Evolutionary conservation across 2,797 vertebrate genomes (phyloP).

Genomic region (Spheniscus humboldti): DNA sequence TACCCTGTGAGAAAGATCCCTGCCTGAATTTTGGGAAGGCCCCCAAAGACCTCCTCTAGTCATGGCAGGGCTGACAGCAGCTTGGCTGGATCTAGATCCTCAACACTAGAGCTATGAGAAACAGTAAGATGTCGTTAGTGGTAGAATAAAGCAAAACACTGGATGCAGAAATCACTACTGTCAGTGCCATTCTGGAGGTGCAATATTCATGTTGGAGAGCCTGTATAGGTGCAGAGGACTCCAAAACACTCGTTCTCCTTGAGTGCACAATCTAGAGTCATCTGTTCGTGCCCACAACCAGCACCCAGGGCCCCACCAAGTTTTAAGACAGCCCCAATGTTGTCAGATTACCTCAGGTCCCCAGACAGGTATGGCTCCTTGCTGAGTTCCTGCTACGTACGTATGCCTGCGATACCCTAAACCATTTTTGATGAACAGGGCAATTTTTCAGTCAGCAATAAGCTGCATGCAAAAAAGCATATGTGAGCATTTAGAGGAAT

Average conservation of each 20-base stretch:
- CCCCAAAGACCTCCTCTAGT: not conserved
- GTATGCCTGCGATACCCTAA: not conserved
- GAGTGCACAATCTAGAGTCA: not conserved
- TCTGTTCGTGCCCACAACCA: not conserved
- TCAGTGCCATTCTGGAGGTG: not conserved
- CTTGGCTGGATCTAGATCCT: not conserved
- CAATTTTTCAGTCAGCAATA: not conserved
- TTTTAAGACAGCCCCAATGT: not conserved
- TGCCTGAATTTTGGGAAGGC: not conserved
- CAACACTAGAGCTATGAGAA: not conserved
- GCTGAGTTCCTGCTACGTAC: not conserved
- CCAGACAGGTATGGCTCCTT: not conserved
- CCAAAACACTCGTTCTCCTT: not conserved
- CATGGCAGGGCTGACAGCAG: not conserved
- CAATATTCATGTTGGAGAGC: not conserved
- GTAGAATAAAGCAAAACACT: not conserved
- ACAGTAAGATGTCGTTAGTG: not conserved
- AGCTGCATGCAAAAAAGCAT: not conserved
- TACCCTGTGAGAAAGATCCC: not conserved
- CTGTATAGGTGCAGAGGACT: not conserved
- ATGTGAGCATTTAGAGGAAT: not conserved
- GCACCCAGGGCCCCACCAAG: not conserved
- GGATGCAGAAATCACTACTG: not conserved
- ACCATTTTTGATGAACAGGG: not conserved
- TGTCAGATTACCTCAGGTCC: too few species aligned